Conservation (phyloP, 2,888 invertebrate genomes). For the Diarsia dahlii region DNA sequence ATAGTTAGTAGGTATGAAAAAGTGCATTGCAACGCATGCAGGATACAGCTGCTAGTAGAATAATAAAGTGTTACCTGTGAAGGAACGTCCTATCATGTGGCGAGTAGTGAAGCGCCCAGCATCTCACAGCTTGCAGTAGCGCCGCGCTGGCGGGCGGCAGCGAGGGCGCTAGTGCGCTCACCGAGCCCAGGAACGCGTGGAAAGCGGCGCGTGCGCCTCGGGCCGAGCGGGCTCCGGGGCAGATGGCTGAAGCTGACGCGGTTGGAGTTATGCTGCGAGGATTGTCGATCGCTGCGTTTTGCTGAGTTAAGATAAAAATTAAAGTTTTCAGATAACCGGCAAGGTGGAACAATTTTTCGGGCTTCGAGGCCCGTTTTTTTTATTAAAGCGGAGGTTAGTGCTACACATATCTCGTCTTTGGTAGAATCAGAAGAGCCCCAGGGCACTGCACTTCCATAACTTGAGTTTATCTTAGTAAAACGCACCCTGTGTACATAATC, state of each 20-base stretch:
- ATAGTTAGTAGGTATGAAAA: too few species aligned
- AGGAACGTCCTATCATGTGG: constrained; percentile 97
- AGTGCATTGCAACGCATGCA: too few species aligned
- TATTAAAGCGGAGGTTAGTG: too few species aligned
- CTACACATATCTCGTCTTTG: background rate
- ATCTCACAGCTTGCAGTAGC: constrained; percentile 97
- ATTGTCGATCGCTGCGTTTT: constrained; percentile 72
- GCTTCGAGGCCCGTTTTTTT: background rate
- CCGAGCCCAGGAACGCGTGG: constrained; percentile 96
- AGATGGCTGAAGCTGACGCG: constrained; percentile 82
- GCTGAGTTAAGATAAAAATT: background rate
- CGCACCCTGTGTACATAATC: background rate
- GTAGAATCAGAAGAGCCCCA: background rate
- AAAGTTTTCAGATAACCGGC: background rate
- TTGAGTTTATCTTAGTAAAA: background rate
- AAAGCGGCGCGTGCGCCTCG: constrained; percentile 92
- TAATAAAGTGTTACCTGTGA: constrained; percentile 89
- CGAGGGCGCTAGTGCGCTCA: constrained; percentile 97
- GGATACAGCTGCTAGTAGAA: background rate
- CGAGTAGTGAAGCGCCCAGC: constrained; percentile 97
- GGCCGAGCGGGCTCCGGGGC: constrained; percentile 82
- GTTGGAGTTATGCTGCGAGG: constrained; percentile 71
- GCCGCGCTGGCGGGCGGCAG: constrained; percentile 96
- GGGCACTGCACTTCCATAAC: background rate
- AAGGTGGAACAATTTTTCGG: background rate